These are phyloP conservation scores for Caenorhabditis sulstoni DNA, from an alignment of 2,888 invertebrate genomes.

Conservation along the genomic window DNA sequence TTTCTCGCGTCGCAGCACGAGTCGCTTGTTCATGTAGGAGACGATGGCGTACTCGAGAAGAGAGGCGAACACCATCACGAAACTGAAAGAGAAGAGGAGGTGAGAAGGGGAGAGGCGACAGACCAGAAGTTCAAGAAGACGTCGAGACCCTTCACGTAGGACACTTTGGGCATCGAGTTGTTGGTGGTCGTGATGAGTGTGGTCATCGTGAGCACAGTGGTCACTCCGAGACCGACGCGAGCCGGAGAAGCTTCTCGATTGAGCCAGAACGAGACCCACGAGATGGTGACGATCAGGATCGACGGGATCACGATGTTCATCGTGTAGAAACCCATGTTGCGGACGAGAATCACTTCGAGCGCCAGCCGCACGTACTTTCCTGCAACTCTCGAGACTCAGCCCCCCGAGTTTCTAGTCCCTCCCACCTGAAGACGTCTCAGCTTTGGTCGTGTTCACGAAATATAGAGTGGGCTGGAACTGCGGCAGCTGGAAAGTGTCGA, in stretches of 20 bases:
- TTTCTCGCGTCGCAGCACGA: constrained; percentile 91
- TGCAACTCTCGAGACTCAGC: constrained; percentile 56
- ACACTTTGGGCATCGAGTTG: constrained; percentile 91
- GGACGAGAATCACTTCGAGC: constrained; percentile 85
- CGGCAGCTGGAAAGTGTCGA: constrained; percentile 81
- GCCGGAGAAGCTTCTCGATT: constrained; percentile 79
- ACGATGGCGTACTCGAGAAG: constrained; percentile 97
- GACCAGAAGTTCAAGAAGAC: constrained; percentile 80
- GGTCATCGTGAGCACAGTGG: constrained; percentile 83
- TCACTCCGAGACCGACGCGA: constrained; percentile 79
- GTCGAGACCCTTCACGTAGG: constrained; percentile 88
- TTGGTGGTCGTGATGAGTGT: constrained; percentile 85
- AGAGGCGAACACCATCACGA: constrained; percentile 85
- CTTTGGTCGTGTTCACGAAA: constrained; percentile 74
- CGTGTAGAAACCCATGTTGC: constrained; percentile 98
- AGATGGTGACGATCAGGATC: constrained; percentile 78
- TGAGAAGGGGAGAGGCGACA: not conserved
- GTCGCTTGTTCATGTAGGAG: constrained; percentile 96
- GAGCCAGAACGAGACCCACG: constrained; percentile 80
- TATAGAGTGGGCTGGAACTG: constrained; percentile 81
- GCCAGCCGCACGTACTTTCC: constrained; percentile 81
- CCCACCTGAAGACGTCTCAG: constrained; percentile 74
- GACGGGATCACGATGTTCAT: constrained; percentile 83
- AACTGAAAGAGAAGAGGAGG: constrained; percentile 55
- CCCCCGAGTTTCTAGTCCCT: not conserved